These are phyloP conservation scores for Gallinago paraguaiae DNA, from an alignment of 2,113 vertebrate genomes.

Conservation along the genomic window DNA sequence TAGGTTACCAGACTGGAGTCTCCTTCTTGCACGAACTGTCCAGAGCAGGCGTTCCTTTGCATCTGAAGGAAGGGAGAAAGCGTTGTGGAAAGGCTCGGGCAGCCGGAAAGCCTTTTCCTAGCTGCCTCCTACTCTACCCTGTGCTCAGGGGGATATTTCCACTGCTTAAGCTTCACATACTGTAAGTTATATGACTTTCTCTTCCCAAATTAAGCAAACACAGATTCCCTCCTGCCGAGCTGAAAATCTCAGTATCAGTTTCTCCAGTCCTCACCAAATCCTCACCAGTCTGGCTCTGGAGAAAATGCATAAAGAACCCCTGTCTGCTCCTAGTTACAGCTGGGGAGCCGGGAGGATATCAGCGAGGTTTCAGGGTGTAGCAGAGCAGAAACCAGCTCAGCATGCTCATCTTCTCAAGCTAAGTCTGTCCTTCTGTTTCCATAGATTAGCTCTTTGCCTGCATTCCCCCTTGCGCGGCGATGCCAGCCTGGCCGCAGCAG, in stretches of 20 bases:
- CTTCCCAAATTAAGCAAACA: slow-evolving; percentile 42
- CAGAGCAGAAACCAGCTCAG: slow-evolving; percentile 61
- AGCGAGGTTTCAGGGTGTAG: slow-evolving; percentile 52
- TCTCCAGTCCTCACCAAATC: slow-evolving; percentile 51
- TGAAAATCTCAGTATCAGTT: slow-evolving; percentile 58
- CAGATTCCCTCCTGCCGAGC: slow-evolving; percentile 5
- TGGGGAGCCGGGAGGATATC: slow-evolving; percentile 31
- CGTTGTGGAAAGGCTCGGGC: neutral
- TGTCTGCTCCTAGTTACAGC: slow-evolving; percentile 24
- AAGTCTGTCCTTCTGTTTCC: slow-evolving; percentile 61
- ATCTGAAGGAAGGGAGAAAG: neutral
- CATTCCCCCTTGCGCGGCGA: neutral
- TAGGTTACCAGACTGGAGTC: neutral
- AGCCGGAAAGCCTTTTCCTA: neutral
- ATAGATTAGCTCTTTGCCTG: slow-evolving; percentile 50
- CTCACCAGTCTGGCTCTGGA: slow-evolving; percentile 35
- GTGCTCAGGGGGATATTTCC: neutral
- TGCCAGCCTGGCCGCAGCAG: neutral
- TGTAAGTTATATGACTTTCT: neutral
- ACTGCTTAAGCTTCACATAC: neutral
- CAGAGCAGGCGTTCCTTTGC: neutral
- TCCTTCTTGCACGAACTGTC: neutral
- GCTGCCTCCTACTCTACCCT: neutral
- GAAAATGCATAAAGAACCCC: slow-evolving; percentile 45
- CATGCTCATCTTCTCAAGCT: slow-evolving; percentile 61